Conservation (phyloP, 1,140 invertebrate species). For the Pomacea maculata region DNA sequence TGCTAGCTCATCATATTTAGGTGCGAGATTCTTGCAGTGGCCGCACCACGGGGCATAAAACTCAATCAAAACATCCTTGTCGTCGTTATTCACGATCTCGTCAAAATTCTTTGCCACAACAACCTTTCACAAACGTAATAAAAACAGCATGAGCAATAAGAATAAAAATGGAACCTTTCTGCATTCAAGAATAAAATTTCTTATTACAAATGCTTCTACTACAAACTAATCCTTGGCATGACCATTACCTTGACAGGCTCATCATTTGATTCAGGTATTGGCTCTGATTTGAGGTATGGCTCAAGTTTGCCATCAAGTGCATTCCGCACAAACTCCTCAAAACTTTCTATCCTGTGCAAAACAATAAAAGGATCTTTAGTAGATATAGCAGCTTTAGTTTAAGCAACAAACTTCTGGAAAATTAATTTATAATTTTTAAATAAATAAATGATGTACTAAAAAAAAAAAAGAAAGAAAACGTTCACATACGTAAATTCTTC, state of each 20-base stretch:
- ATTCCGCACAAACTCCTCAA: constrained; percentile 89
- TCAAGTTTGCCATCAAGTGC: constrained; percentile 85
- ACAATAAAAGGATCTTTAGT: not conserved
- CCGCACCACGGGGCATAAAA: constrained; percentile 99
- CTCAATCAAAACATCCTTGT: constrained; percentile 93
- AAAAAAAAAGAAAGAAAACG: not conserved
- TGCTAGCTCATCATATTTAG: constrained; percentile 93
- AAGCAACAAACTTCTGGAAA: too few species aligned
- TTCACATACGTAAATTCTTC: constrained; percentile 84
- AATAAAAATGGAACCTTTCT: too few species aligned
- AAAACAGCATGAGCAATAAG: too few species aligned
- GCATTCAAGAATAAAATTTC: too few species aligned
- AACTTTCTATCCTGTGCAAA: constrained; percentile 79
- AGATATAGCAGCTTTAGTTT: not conserved
- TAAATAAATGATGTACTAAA: constrained; percentile 13
- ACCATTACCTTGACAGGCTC: constrained; percentile 78
- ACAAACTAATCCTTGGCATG: not conserved
- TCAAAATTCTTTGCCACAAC: constrained; percentile 98
- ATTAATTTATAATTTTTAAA: too few species aligned
- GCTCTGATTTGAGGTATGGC: constrained; percentile 95
- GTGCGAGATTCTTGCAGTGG: constrained; percentile 94
- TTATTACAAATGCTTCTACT: too few species aligned
- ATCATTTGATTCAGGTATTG: constrained; percentile 85
- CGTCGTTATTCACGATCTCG: constrained; percentile 90
- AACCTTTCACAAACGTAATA: constrained; percentile 65